Conservation (phyloP, 2,797 vertebrate genomes). For the Hoplostethus mediterraneus region DNA sequence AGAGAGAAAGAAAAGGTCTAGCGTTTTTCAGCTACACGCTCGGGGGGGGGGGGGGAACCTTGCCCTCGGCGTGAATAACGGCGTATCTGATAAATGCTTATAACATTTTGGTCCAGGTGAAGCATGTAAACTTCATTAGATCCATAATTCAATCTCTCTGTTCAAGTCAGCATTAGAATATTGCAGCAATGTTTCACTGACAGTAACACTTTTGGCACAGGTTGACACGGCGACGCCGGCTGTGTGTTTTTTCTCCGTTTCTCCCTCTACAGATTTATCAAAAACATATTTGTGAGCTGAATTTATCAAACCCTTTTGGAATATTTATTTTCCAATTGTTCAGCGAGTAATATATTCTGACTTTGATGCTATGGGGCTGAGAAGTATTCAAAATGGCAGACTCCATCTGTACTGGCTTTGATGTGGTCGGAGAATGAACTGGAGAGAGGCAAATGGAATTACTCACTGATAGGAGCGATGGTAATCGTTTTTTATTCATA, state of each 20-base stretch:
- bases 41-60: not conserved
- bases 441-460: constrained; percentile 80
- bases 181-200: constrained; percentile 50
- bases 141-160: constrained; percentile 36
- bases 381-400: constrained; percentile 75
- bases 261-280: constrained; percentile 35
- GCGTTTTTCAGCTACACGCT: not conserved
- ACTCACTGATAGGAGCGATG: constrained; percentile 79
- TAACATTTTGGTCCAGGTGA: constrained; percentile 45
- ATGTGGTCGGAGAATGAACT: constrained; percentile 78
- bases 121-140: constrained; percentile 54
- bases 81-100: constrained; percentile 32
- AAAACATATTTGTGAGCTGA: constrained; percentile 62
- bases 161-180: constrained; percentile 45
- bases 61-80: constrained; percentile 27
- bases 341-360: constrained; percentile 76
- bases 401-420: constrained; percentile 78
- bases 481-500: constrained; percentile 79
- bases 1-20: not conserved
- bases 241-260: constrained; percentile 9
- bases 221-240: constrained; percentile 17
- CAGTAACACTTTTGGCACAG: constrained; percentile 16
- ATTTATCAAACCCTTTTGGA: constrained; percentile 71
- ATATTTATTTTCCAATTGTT: constrained; percentile 76
- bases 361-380: constrained; percentile 64